Evolutionary conservation across 2,888 invertebrate genomes (phyloP).

Genomic region (Xylophagus ater): DNA sequence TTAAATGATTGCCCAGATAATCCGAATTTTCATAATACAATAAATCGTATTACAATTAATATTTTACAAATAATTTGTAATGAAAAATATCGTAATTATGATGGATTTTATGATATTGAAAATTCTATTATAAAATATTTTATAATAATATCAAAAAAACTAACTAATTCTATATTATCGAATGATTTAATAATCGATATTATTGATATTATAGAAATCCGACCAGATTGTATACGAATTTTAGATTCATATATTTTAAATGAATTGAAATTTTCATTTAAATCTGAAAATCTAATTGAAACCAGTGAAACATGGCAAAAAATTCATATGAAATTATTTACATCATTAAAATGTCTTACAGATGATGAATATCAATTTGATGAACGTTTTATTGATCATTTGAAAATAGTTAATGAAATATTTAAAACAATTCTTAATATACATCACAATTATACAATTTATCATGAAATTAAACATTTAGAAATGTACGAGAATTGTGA

Average conservation of each 20-base stretch:
- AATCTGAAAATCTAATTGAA: background rate
- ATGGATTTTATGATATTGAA: conserved; percentile 1
- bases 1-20: background rate
- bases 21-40: background rate
- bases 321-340: background rate
- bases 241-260: conserved; percentile 5
- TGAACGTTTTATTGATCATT: background rate
- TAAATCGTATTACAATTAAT: background rate
- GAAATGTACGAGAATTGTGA: conserved; percentile 6
- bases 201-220: background rate
- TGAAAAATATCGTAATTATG: background rate
- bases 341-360: conserved; percentile 1
- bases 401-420: conserved; percentile 9
- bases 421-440: conserved; percentile 6
- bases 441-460: conserved; percentile 5
- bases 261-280: background rate
- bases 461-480: conserved; percentile 11
- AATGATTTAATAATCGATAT: background rate
- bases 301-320: conserved; percentile 9
- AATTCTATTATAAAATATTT: conserved; percentile 3
- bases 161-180: background rate
- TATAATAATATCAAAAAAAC: background rate
- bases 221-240: conserved; percentile 7
- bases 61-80: background rate
- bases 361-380: background rate